Base-by-base conservation (phyloP, 2,888 invertebrate species). In the Yponomeuta cagnagella region DNA sequence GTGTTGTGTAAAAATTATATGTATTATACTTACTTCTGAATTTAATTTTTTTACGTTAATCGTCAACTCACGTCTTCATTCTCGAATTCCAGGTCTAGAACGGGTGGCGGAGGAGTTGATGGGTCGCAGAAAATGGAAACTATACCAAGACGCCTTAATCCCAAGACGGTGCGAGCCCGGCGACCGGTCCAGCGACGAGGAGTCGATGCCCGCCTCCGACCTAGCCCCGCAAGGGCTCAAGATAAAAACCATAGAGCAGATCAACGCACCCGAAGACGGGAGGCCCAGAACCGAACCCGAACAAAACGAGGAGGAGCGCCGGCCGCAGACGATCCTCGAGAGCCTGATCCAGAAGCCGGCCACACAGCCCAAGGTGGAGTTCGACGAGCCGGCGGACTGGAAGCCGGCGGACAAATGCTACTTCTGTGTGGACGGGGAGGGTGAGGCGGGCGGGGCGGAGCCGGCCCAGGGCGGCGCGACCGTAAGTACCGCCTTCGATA, bases 81-180 rank as follows among this genome's bases (percentile, higher is more conserved):
- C 48, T 48, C 23, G 8, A 30, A 30, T 70, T 70, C 71, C 92
- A 97, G 97, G 97, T 95, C 95, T 97, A 96, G 97, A 97, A 96
- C 96, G 97, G 94, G 96, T 97, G 94, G 97, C 97, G 94, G 97
- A 97, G 94, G 97, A 97, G 96, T 96, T 97, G 95, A 97, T 97
- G 97, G 97, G 97, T 94, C 96, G 96, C 94, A 96, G 97, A 96
- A 97, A 96, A 97, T 97, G 97, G 97, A 96, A 96, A 95, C 95
- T 96, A 93, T 97, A 96, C 93, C 97, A 97, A 95, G 96, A 97
- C 94, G 93, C 93, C 80, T 89, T 93, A 89, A 85, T 91, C 81
- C 89, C 90, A 82, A 88, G 87, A 80, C 85, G 87, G 76, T 82
- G 77, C 80, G 91, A 90, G 75, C 73, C 72, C 66, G 88, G 80